phyloP scores from a whole-genome alignment of 2,888 invertebrate species.

The Lomographa bimaculata region DNA sequence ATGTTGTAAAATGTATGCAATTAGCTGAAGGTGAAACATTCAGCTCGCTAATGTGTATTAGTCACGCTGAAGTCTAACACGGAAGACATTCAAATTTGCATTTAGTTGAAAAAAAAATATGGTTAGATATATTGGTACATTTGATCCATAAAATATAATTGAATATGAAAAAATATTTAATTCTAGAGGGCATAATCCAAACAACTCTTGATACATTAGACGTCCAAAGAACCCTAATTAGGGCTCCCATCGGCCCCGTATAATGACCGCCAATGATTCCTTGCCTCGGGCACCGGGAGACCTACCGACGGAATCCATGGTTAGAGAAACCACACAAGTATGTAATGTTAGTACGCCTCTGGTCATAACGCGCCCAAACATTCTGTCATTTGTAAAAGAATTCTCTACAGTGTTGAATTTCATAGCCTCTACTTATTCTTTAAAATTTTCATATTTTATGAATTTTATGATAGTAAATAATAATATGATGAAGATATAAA shows the following conservation, averaged over 20 bases:
- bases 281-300: constrained; percentile 37
- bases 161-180: too few species aligned
- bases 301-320: constrained; percentile 25
- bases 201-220: constrained; percentile 39
- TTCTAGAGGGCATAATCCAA: constrained; percentile 27
- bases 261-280: constrained; percentile 46
- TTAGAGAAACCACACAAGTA: constrained; percentile 26
- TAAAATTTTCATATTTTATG: constrained; percentile 11
- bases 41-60: neutral
- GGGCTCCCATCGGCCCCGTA: constrained; percentile 40
- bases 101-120: too few species aligned
- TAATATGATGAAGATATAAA: constrained; percentile 15
- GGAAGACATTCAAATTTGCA: constrained; percentile 4
- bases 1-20: constrained; percentile 4
- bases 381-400: constrained; percentile 18
- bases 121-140: too few species aligned
- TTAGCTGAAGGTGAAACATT: too few species aligned
- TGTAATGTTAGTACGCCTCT: constrained; percentile 36
- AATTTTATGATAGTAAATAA: neutral
- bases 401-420: constrained; percentile 13
- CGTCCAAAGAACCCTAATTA: constrained; percentile 45
- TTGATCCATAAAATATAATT: too few species aligned
- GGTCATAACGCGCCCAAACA: constrained; percentile 25
- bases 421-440: constrained; percentile 10
- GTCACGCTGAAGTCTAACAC: constrained; percentile 12